Conservation (phyloP, 1,140 invertebrate genomes). For the Venustaconcha ellipsiformis region DNA sequence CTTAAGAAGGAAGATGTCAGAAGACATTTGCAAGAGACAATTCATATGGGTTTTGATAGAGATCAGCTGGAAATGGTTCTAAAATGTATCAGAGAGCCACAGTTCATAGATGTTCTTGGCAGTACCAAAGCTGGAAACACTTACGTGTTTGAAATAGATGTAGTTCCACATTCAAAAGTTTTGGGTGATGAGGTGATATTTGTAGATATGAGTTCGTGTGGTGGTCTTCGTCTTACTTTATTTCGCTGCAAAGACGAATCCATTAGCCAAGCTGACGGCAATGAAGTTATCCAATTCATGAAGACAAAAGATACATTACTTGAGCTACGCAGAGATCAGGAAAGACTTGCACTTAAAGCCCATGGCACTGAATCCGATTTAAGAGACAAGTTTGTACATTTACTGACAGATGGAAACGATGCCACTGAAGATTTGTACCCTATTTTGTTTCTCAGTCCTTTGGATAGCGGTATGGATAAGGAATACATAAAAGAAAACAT, state of each 20-base stretch:
- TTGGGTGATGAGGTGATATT: conserved; percentile 35
- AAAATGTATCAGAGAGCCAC: conserved; percentile 34
- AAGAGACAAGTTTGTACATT: conserved; percentile 34
- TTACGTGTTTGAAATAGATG: conserved; percentile 45
- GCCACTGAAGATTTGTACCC: conserved; percentile 27
- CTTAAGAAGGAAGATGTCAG: conserved; percentile 25
- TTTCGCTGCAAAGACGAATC: conserved; percentile 22
- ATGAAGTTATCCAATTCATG: conserved; percentile 19
- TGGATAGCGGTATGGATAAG: conserved; percentile 24
- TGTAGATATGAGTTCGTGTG: conserved; percentile 3
- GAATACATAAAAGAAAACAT: conserved; percentile 23
- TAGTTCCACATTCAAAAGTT: conserved; percentile 24
- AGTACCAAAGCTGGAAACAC: neutral
- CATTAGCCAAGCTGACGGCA: conserved; percentile 6
- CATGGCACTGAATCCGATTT: conserved; percentile 9
- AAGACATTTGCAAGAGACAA: conserved; percentile 15
- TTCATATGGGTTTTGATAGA: conserved; percentile 25
- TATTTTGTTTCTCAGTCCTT: conserved; percentile 30
- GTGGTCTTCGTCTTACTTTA: conserved; percentile 11
- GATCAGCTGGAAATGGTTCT: conserved; percentile 24
- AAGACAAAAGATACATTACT: conserved; percentile 21
- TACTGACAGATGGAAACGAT: conserved; percentile 34
- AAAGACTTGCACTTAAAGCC: conserved; percentile 8
- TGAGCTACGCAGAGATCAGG: conserved; percentile 27
- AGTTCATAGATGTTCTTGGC: conserved; percentile 35